Evolutionary conservation across 2,797 vertebrate genomes (phyloP).

Genomic region (Enoplosus armatus): DNA sequence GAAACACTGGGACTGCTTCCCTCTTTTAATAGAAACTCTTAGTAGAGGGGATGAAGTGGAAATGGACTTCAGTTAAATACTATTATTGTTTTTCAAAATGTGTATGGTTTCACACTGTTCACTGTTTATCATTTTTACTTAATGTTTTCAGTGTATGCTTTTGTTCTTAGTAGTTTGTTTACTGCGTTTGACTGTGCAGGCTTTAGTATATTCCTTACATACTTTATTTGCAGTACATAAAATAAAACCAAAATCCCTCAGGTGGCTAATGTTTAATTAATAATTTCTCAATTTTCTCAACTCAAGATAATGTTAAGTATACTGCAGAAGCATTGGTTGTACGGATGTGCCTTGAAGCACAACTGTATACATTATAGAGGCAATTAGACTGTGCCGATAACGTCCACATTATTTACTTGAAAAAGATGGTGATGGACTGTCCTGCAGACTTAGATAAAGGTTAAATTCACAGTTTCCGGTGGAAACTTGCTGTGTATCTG

Average conservation of each 20-base stretch:
- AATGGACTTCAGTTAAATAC: neutral
- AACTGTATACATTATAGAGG: neutral
- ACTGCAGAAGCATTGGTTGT: neutral
- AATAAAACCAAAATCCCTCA: slow-evolving; percentile 9
- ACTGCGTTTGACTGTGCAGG: neutral
- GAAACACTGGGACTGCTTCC: neutral
- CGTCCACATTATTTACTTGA: neutral
- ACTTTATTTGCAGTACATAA: too few species aligned
- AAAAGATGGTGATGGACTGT: slow-evolving; percentile 9
- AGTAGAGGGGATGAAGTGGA: neutral
- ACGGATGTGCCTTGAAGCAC: neutral
- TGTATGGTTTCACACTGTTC: neutral
- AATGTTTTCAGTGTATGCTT: neutral
- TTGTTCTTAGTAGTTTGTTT: neutral
- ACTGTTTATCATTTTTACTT: neutral
- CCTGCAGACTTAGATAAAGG: slow-evolving; percentile 21
- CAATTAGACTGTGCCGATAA: slow-evolving; percentile 4
- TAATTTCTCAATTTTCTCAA: neutral
- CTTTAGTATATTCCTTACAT: neutral
- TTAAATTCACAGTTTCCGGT: slow-evolving; percentile 17
- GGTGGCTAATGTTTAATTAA: slow-evolving; percentile 8
- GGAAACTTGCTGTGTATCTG: slow-evolving; percentile 2
- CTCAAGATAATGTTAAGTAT: slow-evolving; percentile 5
- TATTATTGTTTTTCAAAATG: neutral
- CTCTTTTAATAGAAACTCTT: slow-evolving; percentile 3